A percentile compares a stretch with the other conserved stretches of the same genome.
These are phyloP conservation scores for Saguinus imperator DNA, from an alignment of 2,113 vertebrate genomes.

Conservation along the genomic window DNA sequence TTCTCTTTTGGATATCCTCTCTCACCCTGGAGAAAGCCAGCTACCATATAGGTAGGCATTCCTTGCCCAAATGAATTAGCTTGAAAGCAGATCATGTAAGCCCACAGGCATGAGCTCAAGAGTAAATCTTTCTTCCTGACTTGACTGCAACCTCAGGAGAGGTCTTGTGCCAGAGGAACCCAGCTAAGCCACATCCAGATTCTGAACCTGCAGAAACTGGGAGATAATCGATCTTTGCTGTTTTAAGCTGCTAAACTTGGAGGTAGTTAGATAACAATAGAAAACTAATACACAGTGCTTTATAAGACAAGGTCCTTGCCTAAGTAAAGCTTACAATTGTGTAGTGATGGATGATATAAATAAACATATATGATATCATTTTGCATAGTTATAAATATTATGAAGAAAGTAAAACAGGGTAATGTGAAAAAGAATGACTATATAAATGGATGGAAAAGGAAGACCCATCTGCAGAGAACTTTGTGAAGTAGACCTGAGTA, in stretches of 20 bases:
- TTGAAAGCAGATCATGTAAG: background rate
- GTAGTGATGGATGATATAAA: background rate
- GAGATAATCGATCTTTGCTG: background rate
- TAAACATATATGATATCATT: background rate
- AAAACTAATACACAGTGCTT: background rate
- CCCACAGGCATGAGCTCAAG: background rate
- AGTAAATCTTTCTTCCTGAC: background rate
- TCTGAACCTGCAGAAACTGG: background rate
- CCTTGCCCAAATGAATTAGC: background rate
- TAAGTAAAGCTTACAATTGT: background rate
- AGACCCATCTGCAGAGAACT: background rate
- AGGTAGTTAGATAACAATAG: background rate
- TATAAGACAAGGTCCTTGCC: background rate
- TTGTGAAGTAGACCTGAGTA: background rate
- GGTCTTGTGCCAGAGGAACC: background rate
- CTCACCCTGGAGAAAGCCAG: background rate
- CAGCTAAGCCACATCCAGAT: background rate
- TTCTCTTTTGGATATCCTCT: background rate
- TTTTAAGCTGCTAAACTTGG: conserved; percentile 11
- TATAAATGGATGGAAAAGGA: background rate
- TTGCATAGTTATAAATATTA: background rate
- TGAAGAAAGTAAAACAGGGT: background rate
- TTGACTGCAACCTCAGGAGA: background rate
- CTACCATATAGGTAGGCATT: background rate
- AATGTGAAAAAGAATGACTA: background rate